phyloP scores from a whole-genome alignment of 2,113 vertebrate species.

The Monarcha castaneiventris region DNA sequence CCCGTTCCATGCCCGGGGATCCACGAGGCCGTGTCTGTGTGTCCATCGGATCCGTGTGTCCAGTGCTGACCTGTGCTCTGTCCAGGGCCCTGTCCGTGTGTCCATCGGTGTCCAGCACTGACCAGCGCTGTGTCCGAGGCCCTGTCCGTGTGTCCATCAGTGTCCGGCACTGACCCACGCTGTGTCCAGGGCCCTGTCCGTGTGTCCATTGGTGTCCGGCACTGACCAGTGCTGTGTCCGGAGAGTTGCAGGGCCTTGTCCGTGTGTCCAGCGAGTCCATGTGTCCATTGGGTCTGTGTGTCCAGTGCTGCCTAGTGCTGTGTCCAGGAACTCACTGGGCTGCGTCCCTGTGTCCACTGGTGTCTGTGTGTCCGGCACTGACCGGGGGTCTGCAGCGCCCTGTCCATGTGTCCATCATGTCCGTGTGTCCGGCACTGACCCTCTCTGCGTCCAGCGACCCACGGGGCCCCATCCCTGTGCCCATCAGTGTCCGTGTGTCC shows the following conservation, averaged over 20 bases:
- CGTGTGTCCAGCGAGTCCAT: no score
- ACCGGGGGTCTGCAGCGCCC: not conserved
- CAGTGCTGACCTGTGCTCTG: rapidly evolving
- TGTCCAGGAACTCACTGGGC: not conserved
- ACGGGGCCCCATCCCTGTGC: not conserved
- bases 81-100: not conserved
- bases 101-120: not conserved
- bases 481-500: not conserved
- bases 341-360: no score
- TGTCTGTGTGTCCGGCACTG: no score
- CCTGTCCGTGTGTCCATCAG: not conserved
- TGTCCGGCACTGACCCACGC: not conserved
- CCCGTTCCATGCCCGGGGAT: not conserved
- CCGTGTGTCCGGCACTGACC: not conserved
- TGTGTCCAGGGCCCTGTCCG: not conserved
- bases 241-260: no score
- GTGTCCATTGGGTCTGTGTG: not conserved
- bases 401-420: not conserved
- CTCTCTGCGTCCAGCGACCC: not conserved
- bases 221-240: no score
- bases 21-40: not conserved
- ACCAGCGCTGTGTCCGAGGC: not conserved
- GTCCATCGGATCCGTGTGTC: not conserved
- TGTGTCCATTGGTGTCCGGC: not conserved
- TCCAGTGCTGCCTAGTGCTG: not conserved